phyloP scores from a whole-genome alignment of 2,797 vertebrate species.

The Hephaestus fuliginosus region DNA sequence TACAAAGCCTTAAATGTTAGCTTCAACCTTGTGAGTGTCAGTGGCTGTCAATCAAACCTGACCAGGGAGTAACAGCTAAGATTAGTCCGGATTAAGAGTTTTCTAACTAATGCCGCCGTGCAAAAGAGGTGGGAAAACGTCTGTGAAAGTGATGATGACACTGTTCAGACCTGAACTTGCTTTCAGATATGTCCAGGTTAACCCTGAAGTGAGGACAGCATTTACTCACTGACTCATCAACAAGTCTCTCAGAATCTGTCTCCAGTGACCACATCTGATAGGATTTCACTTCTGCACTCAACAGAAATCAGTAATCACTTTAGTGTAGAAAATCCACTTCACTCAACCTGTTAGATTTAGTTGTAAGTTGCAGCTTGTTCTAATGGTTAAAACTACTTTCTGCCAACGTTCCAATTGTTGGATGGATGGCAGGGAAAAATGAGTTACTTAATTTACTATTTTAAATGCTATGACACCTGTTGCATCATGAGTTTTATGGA shows the following conservation, averaged over 20 bases:
- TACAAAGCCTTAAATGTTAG: constrained; percentile 59
- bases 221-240: constrained; percentile 5
- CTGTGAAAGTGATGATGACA: constrained; percentile 36
- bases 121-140: constrained; percentile 22
- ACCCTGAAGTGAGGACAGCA: background rate
- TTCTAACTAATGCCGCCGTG: constrained; percentile 43
- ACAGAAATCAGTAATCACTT: constrained; percentile 11
- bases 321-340: constrained; percentile 5
- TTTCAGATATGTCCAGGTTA: constrained; percentile 18
- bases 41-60: constrained; percentile 69
- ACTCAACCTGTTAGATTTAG: background rate
- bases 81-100: constrained; percentile 62
- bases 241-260: constrained; percentile 31
- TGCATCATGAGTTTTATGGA: no score
- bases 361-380: background rate
- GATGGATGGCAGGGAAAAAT: background rate
- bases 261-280: constrained; percentile 35
- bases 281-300: constrained; percentile 18
- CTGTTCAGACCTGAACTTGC: constrained; percentile 15
- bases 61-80: constrained; percentile 44
- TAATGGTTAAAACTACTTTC: background rate
- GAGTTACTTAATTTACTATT: background rate
- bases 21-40: constrained; percentile 41
- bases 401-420: background rate
- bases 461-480: background rate